phyloP scores from a whole-genome alignment of 2,888 invertebrate species.

The Smittia sp. region DNA sequence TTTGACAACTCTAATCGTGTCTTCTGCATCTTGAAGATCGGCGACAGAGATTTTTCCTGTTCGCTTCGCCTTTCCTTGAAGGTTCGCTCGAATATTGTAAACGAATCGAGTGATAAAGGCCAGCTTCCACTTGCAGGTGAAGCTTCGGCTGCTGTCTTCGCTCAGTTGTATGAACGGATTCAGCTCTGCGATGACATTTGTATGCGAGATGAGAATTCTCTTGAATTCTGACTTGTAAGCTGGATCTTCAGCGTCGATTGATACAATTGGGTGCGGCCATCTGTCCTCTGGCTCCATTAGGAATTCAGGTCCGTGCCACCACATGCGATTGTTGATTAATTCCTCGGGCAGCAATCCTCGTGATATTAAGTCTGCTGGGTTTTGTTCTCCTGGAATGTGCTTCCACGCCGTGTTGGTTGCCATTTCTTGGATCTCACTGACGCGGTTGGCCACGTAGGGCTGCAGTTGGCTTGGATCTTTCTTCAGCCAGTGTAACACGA shows the following conservation, averaged over 20 bases:
- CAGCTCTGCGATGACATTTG: too few relatives aligned
- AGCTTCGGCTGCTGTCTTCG: too few relatives aligned
- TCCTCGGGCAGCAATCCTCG: slow-evolving; percentile 43
- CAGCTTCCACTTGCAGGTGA: too few relatives aligned
- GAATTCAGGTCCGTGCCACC: slow-evolving; percentile 45
- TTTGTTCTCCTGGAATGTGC: slow-evolving; percentile 44
- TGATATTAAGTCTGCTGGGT: slow-evolving; percentile 44
- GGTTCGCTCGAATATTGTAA: too few relatives aligned
- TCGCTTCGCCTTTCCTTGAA: too few relatives aligned
- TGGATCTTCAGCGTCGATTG: not conserved
- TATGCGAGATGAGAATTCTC: too few relatives aligned
- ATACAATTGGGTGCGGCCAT: slow-evolving; percentile 33
- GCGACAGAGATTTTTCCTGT: too few relatives aligned
- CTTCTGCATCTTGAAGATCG: too few relatives aligned
- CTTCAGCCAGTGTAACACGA: slow-evolving; percentile 38
- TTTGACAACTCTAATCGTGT: too few relatives aligned
- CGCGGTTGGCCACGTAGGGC: slow-evolving; percentile 44
- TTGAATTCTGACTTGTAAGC: not conserved
- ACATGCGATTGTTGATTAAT: slow-evolving; percentile 42
- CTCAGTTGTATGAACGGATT: too few relatives aligned
- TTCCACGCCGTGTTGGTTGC: slow-evolving; percentile 42
- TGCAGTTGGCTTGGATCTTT: slow-evolving; percentile 26
- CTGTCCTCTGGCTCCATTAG: slow-evolving; percentile 28
- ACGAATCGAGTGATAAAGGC: too few relatives aligned
- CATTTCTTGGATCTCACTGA: slow-evolving; percentile 43